Evolutionary conservation across 2,888 invertebrate genomes (phyloP), one percentile per base, ranked within the genome.

Genomic region (Calliphora vomitoria): DNA sequence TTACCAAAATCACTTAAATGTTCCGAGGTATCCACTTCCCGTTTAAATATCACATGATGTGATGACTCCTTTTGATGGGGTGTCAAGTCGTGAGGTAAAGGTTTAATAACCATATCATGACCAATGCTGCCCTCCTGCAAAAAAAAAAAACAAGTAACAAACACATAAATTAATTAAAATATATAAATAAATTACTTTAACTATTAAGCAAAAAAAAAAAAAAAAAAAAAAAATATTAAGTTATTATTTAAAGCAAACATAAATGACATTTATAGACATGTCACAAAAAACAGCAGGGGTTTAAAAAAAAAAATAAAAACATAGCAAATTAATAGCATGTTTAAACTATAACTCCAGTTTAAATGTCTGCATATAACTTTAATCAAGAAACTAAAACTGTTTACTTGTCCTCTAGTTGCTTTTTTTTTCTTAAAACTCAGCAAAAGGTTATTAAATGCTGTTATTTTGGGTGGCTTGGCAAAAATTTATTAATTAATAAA

Each of bases 101-200:
- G 98, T 90, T 97, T 96, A 92, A 98, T 97, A 90, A 98, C 97
- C 92, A 98, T 94, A 91, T 98, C 97, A 93, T 97, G 96, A 88
- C 98, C 98, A 89, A 98, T 97, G 90, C 98, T 98, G 90, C 98
- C 98, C 94, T 98, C 98, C 98, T 98, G 13, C 44, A 44, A 44
- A 8, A 11, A 41, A 41, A n/a, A 8, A 92, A 93, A 76, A 82
- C 82, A 81, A 2, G 74, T 5, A 25, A 35, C 41, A 75, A 18
- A 62, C 41, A 66, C 8, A 80, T 8, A 75, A 20, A 66, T 47
- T 82, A 55, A 78, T 78, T 20, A 83, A 62, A 53, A n/a, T 58
- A 66, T 53, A 44, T 15, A 60, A 10, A 31, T 53, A 50, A 81
- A 53, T 55, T 55, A 44, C 18, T 15, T 25, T 20, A 66, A 76